Conservation (phyloP, 2,113 vertebrate genomes). For the Rhinolophus ferrumequinum region DNA sequence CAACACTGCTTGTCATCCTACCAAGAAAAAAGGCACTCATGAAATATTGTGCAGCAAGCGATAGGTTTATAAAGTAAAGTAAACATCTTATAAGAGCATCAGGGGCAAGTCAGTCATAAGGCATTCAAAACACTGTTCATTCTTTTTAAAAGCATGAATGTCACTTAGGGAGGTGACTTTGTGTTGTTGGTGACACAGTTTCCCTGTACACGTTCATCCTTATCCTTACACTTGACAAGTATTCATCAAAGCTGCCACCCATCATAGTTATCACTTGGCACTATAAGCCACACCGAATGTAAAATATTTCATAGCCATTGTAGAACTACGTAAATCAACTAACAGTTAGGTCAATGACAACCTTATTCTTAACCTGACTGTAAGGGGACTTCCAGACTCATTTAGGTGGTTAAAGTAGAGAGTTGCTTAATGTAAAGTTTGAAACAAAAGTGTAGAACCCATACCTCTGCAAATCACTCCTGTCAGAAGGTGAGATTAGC, state of each 20-base stretch:
- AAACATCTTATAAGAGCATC: neutral
- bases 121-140: neutral
- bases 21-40: neutral
- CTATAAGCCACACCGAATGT: fast-evolving
- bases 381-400: neutral
- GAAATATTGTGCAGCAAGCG: neutral
- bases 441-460: neutral
- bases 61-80: neutral
- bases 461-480: neutral
- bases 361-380: neutral
- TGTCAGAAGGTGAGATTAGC: slow-evolving; percentile 1
- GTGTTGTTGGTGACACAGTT: neutral
- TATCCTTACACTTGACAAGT: neutral
- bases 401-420: neutral
- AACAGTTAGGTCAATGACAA: neutral
- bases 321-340: neutral
- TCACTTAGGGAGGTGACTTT: neutral
- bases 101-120: neutral
- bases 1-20: neutral
- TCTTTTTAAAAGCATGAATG: neutral
- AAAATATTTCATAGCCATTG: neutral
- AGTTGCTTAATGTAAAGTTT: neutral
- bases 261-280: neutral
- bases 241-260: neutral
- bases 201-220: neutral